Base-by-base conservation (phyloP, 2,113 vertebrate genomes). In the Crypturellus undulatus region DNA sequence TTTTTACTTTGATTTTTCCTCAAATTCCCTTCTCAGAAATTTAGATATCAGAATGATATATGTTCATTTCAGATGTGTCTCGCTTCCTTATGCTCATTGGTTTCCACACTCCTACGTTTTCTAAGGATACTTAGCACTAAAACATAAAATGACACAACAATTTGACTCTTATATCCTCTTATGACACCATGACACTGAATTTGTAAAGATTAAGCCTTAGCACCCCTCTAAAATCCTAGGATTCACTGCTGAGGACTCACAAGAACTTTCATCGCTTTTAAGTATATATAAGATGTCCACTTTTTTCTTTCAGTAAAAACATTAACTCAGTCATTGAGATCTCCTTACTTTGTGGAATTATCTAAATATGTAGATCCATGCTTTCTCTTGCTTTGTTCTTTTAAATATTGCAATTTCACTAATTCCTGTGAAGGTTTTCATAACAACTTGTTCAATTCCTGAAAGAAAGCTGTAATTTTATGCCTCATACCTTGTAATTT, bases 391-490 rank as follows among this genome's bases (percentile, higher is more conserved):
- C n/a, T 58, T 69, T 76, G 67, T 68, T 94, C 47, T 84, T 76
- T 85, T 59, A 91, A 94, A 84, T 75, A 82, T 25, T 79, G 38
- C 69, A 95, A 78, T 52, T 58, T 65, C 91, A 79, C 21, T 88
- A 84, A 88, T 60, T 64, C 19, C 36, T 89, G 84, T 78, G 58
- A 96, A 83, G 51, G 56, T 79, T 95, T 97, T 92, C n/a, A 87
- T 28, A 94, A 52, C 8, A 32, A 34, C 69, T 87, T 91, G 60
- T 87, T 90, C 59, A 70, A 42, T 67, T 70, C 54, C 67, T 90
- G 60, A 81, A 94, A 89, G 64, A 75, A 96, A 92, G 62, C 17
- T 89, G 62, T 77, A 93, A 89, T 95, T 90, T 87, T 91, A 80
- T 11, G 88, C 24, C 32, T 91, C n/a, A 24, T 49, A 49, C 49